Conservation (phyloP, 2,888 invertebrate species). For the Ptychoptera albimana region DNA sequence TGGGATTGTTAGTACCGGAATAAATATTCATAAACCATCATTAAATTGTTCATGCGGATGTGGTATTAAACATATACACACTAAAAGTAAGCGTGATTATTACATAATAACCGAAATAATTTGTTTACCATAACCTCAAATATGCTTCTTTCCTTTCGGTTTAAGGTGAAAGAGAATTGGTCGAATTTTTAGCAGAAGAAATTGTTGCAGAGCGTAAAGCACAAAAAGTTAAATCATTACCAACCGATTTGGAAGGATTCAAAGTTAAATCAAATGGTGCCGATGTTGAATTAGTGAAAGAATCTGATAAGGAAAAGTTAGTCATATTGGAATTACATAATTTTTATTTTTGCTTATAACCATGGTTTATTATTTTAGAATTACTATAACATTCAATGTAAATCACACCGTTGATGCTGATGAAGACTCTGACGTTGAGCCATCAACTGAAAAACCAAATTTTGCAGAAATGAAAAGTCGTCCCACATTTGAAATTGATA, state of each 20-base stretch:
- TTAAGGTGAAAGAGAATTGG: conserved; percentile 63
- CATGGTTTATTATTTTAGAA: conserved; percentile 36
- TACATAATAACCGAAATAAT: not conserved
- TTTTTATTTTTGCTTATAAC: conserved; percentile 13
- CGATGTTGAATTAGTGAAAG: conserved; percentile 68
- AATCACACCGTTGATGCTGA: conserved; percentile 90
- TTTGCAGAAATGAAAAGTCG: conserved; percentile 75
- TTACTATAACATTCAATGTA: conserved; percentile 73
- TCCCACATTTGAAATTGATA: conserved; percentile 81
- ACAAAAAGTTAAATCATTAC: conserved; percentile 56
- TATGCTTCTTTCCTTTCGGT: not conserved
- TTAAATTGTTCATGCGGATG: conserved; percentile 54
- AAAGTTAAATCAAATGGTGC: conserved; percentile 62
- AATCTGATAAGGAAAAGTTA: conserved; percentile 53
- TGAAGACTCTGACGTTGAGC: conserved; percentile 45
- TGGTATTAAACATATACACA: conserved; percentile 44
- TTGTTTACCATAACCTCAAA: conserved; percentile 22
- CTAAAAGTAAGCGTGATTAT: conserved; percentile 42
- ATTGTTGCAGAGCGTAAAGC: conserved; percentile 81
- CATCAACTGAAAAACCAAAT: conserved; percentile 50
- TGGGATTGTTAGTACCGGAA: conserved; percentile 21
- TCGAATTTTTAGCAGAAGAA: conserved; percentile 85
- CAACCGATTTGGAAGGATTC: conserved; percentile 68
- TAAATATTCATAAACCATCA: conserved; percentile 38
- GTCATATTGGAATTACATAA: conserved; percentile 13